Evolutionary conservation across 1,140 invertebrate genomes (phyloP).

Genomic region (Micrasema minimum): DNA sequence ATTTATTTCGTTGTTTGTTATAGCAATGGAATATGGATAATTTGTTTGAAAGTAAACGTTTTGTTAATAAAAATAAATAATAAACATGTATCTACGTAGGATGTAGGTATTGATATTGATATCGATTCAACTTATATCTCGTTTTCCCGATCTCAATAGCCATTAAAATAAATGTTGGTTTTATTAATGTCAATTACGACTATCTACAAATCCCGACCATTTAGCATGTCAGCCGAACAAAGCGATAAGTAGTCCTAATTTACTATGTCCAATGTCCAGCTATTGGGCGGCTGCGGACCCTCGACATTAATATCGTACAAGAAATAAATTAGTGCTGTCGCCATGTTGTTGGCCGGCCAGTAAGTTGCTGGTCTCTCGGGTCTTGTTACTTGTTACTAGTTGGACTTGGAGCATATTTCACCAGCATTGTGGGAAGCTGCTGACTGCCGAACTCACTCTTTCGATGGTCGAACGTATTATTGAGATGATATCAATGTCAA

Average conservation of each 20-base stretch:
- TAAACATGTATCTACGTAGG: no score
- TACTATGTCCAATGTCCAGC: slow-evolving; percentile 19
- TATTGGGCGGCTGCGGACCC: slow-evolving; percentile 8
- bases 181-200: slow-evolving; percentile 31
- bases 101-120: no score
- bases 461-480: no score
- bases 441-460: neutral
- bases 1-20: slow-evolving; percentile 44
- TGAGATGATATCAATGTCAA: no score
- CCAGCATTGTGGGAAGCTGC: slow-evolving; percentile 24
- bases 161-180: slow-evolving; percentile 29
- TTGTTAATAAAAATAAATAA: no score
- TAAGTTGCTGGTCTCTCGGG: neutral
- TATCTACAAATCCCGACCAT: slow-evolving; percentile 28
- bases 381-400: neutral
- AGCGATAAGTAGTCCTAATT: slow-evolving; percentile 31
- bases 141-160: neutral
- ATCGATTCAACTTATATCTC: neutral
- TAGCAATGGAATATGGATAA: no score
- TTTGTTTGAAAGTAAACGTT: no score
- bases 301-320: slow-evolving; percentile 50
- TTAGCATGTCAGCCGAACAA: slow-evolving; percentile 32
- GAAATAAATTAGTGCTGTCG: slow-evolving; percentile 49
- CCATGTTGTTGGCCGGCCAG: slow-evolving; percentile 9
- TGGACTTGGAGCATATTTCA: neutral